Evolutionary conservation across 2,888 invertebrate species (phyloP), one percentile per base, ranked within the genome.

Genomic region (Morinoia aosen): DNA sequence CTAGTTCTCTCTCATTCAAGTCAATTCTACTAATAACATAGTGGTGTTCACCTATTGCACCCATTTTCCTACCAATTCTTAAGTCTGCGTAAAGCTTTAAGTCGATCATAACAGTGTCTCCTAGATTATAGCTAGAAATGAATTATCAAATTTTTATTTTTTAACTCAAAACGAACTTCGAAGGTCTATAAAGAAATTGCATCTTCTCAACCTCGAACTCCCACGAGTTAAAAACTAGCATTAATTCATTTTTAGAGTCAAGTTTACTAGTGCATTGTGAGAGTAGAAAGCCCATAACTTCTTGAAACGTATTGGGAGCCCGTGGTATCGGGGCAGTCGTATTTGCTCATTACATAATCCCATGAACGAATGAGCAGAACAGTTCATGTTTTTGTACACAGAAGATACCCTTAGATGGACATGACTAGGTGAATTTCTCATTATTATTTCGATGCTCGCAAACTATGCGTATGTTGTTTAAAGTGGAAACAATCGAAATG

Each of bases 401-500:
- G 33, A 76, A 76, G 76, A 76, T 76, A 33, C 76, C 19, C 16
- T 76, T 76, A 76, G 76, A 76, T 33, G 19, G 61, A 61, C 61
- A 76, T 33, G 25, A 76, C 76, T 76, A 76, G 33, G 76, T 76
- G 76, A 76, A 76, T 76, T 76, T 76, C 33, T 33, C 76, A 16
- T 19, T 76, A 76, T 33, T 76, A 76, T 76, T 76, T 76, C 76
- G 76, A 33, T 76, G 25, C 76, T 40, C 39, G 14, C 90, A 48
- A 90, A 90, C 90, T 90, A 90, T 90, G 90, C 48, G 40, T 11
- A 19, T 90, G 39, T 90, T 90, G 39, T 90, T 39, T 90, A 19
- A 39, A 90, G 40, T 16, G 48, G 90, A 90, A 90, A 90, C 90
- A 48, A 48, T 90, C 90, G 48, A 48, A 90, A 90, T 90, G 90